Conservation (phyloP, 2,113 vertebrate genomes). For the Saccopteryx bilineata region DNA sequence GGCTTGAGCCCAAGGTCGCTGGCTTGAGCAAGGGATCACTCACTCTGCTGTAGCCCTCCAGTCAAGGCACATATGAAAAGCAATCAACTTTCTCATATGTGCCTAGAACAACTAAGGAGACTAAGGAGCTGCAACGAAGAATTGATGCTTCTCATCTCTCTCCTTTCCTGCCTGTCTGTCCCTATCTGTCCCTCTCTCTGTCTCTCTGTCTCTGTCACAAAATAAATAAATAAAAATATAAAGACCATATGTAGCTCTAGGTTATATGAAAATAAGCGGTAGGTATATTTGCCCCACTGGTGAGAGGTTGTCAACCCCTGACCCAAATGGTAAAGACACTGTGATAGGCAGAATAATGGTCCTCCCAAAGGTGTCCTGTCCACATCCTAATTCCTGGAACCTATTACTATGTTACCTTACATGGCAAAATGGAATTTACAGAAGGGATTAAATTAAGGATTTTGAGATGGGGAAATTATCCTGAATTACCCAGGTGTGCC, state of each 20-base stretch:
- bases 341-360: not conserved
- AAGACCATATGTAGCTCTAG: not conserved
- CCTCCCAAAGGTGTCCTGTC: not conserved
- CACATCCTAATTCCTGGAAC: not conserved
- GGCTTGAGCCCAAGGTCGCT: too few relatives aligned
- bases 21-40: too few relatives aligned
- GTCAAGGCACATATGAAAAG: too few relatives aligned
- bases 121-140: too few relatives aligned
- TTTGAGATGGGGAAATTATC: not conserved
- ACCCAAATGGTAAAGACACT: not conserved
- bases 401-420: not conserved
- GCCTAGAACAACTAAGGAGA: too few relatives aligned
- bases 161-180: too few relatives aligned
- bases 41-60: too few relatives aligned
- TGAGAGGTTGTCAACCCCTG: not conserved
- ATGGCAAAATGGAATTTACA: not conserved
- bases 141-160: too few relatives aligned
- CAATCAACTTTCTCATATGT: too few relatives aligned
- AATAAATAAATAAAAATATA: not conserved
- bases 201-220: too few relatives aligned
- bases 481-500: not conserved
- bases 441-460: not conserved
- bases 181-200: too few relatives aligned
- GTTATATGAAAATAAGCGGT: not conserved
- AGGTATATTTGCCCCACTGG: not conserved